These are phyloP conservation scores for Telmatherina bonti DNA, from an alignment of 2,797 vertebrate genomes.

Conservation along the genomic window DNA sequence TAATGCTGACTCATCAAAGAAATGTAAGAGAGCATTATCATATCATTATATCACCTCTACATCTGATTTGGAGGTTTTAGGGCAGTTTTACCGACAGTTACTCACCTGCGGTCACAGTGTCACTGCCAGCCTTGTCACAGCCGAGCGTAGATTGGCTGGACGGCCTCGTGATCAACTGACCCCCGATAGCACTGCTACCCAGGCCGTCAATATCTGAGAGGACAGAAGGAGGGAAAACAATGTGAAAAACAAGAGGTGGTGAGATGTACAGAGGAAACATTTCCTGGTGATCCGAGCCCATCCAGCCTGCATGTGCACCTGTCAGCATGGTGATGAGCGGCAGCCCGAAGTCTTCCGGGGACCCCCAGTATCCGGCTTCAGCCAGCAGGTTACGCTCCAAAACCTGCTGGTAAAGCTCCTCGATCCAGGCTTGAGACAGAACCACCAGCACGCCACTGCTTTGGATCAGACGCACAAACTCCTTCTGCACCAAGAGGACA, in stretches of 20 bases:
- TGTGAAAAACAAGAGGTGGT: too few relatives aligned
- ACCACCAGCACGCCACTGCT: slow-evolving; percentile 93
- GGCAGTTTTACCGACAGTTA: too few relatives aligned
- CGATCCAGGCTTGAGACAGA: slow-evolving; percentile 94
- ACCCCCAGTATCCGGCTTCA: slow-evolving; percentile 94
- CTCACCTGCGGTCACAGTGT: slow-evolving; percentile 89
- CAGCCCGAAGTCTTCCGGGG: slow-evolving; percentile 85
- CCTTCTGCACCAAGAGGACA: slow-evolving; percentile 83
- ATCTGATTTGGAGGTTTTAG: too few relatives aligned
- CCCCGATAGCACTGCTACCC: slow-evolving; percentile 94
- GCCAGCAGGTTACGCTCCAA: slow-evolving; percentile 93
- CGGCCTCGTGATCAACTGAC: slow-evolving; percentile 90
- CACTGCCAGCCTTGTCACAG: slow-evolving; percentile 82
- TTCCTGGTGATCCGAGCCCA: too few relatives aligned
- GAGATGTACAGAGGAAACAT: too few relatives aligned
- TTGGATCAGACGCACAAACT: slow-evolving; percentile 93
- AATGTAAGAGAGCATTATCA: too few relatives aligned
- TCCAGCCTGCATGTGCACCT: slow-evolving; percentile 71
- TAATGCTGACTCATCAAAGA: too few relatives aligned
- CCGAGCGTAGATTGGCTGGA: slow-evolving; percentile 86
- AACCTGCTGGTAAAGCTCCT: slow-evolving; percentile 94
- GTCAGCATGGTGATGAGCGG: slow-evolving; percentile 95
- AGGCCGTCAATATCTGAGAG: slow-evolving; percentile 92
- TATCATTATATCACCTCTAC: too few relatives aligned
- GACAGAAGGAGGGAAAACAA: neutral